Evolutionary conservation across 2,888 invertebrate species (phyloP).

Genomic region (Cerceris ruficornis): DNA sequence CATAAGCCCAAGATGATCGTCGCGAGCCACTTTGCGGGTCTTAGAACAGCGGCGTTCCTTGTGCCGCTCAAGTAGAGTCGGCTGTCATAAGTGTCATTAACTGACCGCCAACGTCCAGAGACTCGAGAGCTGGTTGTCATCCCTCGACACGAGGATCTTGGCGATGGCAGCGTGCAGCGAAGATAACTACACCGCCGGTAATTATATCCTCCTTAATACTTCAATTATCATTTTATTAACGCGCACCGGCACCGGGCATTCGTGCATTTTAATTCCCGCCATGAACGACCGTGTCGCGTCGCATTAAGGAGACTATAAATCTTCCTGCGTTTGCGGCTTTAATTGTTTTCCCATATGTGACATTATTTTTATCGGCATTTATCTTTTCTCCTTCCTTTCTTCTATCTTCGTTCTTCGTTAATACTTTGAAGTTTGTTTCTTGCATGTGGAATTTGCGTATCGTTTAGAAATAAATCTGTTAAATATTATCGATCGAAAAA

Average conservation of each 20-base stretch:
- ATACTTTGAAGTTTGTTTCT: too few species aligned
- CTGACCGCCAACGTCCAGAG: constrained; percentile 38
- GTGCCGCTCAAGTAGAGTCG: constrained; percentile 32
- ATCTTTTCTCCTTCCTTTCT: background rate
- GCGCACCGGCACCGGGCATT: constrained; percentile 4
- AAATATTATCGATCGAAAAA: too few species aligned
- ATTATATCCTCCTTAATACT: constrained; percentile 54
- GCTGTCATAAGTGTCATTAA: constrained; percentile 63
- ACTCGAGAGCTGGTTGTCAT: constrained; percentile 57
- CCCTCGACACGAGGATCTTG: constrained; percentile 28
- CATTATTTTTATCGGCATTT: background rate
- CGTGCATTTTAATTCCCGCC: constrained; percentile 26
- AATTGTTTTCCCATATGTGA: constrained; percentile 1
- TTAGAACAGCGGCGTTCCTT: constrained; percentile 13
- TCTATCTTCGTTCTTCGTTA: background rate
- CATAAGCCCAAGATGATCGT: constrained; percentile 21
- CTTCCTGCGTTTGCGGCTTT: constrained; percentile 6
- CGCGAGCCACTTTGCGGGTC: constrained; percentile 21
- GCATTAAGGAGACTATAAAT: constrained; percentile 29
- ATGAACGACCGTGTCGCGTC: background rate
- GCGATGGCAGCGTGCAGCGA: constrained; percentile 7
- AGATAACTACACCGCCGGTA: constrained; percentile 37
- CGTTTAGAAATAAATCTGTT: too few species aligned
- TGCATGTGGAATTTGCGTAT: too few species aligned
- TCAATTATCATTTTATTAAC: constrained; percentile 63